These are phyloP conservation scores for Drosophila conformis DNA, from an alignment of 2,888 invertebrate genomes.

Conservation along the genomic window DNA sequence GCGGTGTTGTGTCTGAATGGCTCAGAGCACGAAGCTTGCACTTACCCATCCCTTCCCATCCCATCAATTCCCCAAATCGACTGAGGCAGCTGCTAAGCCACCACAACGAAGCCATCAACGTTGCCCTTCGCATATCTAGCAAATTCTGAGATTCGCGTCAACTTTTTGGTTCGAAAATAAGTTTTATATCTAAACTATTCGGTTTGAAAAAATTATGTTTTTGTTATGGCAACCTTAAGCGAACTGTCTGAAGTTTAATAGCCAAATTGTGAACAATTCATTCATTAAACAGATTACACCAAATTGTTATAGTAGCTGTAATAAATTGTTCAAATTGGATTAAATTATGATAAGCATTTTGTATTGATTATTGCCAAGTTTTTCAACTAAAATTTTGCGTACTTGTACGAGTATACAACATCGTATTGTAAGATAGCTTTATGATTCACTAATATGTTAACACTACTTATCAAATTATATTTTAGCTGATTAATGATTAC, in stretches of 20 bases:
- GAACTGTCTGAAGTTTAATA: not conserved
- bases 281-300: not conserved
- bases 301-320: not conserved
- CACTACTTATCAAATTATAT: not conserved
- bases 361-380: not conserved
- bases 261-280: not conserved
- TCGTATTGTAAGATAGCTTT: not conserved
- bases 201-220: constrained; percentile 10
- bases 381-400: not conserved
- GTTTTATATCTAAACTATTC: constrained; percentile 8
- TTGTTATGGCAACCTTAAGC: constrained; percentile 1
- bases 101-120: constrained; percentile 36
- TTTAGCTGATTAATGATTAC: not conserved
- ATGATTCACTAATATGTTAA: not conserved
- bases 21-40: constrained; percentile 41
- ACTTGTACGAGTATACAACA: not conserved
- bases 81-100: constrained; percentile 32
- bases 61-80: constrained; percentile 12
- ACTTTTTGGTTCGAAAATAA: not conserved
- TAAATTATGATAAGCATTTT: not conserved
- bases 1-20: constrained; percentile 57
- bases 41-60: not conserved
- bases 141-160: constrained; percentile 17
- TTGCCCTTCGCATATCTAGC: constrained; percentile 18
- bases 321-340: not conserved